Evolutionary conservation across 1,140 invertebrate genomes (phyloP), one percentile per base, ranked within the genome.

Genomic region (Drosophila tsacasi): DNA sequence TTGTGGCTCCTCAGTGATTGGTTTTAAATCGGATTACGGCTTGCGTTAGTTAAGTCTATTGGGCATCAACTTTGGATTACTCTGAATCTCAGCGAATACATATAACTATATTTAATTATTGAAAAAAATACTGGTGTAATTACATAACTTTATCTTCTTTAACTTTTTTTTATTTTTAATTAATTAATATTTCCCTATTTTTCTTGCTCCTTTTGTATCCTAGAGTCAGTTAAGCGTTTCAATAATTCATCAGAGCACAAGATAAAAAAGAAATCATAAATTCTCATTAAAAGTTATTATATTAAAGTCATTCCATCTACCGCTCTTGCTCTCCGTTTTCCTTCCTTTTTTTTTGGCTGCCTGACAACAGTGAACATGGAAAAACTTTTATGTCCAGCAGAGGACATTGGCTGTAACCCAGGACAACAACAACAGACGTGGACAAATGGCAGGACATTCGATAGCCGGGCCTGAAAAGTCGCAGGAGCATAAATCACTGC

Each of bases 201-300:
- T 27, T 3, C 6, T 21, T 32, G 12, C n/a, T 17, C n/a, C 15
- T 32, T 58, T 66, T 40, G 8, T 17, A n/a, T 39, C 52, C n/a
- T 15, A 37, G 47, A 72, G 19, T 17, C 52, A 59, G 40, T 46
- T 65, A 76, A 76, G 59, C 40, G 49, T 46, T 58, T 63, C 60
- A 59, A 80, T 83, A 68, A 71, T 78, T 87, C 67, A 74, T 57
- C 42, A 32, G 37, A 73, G 30, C 35, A 68, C 25, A 32, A 82
- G 57, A 73, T 71, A 77, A 72, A 81, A 86, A 66, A 62, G 65
- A 68, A 73, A 55, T 42, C 74, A 89, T 84, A 89, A 89, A 89
- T 84, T 84, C 84, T 75, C 85, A 89, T 89, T 89, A 89, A 89
- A 87, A 87, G 76, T 87, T 87, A 30, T 50, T 61, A 52, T 32